Evolutionary conservation across 2,797 vertebrate species (phyloP).

Genomic region (Argentina silus): DNA sequence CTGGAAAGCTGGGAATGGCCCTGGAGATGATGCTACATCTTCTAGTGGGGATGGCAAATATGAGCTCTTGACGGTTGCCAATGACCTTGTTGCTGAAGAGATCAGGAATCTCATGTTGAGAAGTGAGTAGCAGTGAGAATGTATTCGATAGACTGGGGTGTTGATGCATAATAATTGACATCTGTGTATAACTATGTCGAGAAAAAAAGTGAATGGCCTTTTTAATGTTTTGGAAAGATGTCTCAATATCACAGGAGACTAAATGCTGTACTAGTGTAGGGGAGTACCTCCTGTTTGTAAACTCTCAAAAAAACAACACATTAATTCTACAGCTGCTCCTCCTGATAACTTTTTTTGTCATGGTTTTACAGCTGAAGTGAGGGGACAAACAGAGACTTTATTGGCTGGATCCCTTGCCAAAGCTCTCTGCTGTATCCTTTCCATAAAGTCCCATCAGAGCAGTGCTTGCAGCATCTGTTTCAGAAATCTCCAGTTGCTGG

Average conservation of each 20-base stretch:
- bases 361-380: conserved; percentile 83
- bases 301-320: no score
- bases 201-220: neutral
- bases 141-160: neutral
- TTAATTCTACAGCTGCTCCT: no score
- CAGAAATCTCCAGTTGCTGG: neutral
- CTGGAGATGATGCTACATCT: conserved; percentile 73
- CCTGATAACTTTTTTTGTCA: neutral
- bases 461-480: no score
- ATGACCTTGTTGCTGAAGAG: conserved; percentile 88
- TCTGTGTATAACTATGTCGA: neutral
- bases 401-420: conserved; percentile 93
- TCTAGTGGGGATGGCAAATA: conserved; percentile 94
- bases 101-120: conserved; percentile 89
- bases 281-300: no score
- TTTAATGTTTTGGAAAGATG: neutral
- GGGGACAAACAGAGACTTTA: conserved; percentile 88
- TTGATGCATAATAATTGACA: no score
- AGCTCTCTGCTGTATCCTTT: conserved; percentile 99
- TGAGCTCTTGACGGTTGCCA: conserved; percentile 88
- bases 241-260: no score
- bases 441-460: neutral
- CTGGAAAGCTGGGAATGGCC: conserved; percentile 75
- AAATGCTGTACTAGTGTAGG: no score
- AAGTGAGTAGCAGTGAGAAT: conserved; percentile 70